Percentiles rank a stretch among this genome's conserved stretches.
Conservation (phyloP, 1,140 invertebrate genomes). For the Drosophila ironensis region DNA sequence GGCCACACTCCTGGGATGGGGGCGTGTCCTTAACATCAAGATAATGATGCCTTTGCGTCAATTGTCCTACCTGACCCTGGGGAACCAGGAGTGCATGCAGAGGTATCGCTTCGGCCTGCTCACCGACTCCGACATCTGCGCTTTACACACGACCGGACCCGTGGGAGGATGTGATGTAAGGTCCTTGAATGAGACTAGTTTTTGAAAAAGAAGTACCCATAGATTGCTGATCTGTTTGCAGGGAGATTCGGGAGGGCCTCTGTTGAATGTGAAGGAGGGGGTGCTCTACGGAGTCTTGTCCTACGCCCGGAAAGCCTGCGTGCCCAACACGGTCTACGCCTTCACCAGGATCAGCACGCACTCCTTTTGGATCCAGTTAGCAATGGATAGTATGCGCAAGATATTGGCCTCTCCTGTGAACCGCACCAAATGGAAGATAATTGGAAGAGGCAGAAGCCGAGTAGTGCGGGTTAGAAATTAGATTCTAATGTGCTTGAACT, state of each 20-base stretch:
- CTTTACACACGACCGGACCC: slow-evolving; percentile 19
- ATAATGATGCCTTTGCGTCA: slow-evolving; percentile 17
- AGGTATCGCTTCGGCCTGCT: slow-evolving; percentile 25
- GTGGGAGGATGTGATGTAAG: slow-evolving; percentile 55
- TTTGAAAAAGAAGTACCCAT: neutral
- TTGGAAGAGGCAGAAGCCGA: no score
- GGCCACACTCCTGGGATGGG: slow-evolving; percentile 46
- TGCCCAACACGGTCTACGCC: slow-evolving; percentile 26
- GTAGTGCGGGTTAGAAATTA: no score
- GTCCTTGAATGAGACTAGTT: neutral
- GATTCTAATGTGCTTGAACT: no score
- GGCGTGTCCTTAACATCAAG: neutral
- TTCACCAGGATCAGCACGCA: slow-evolving; percentile 45
- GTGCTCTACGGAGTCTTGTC: slow-evolving; percentile 44
- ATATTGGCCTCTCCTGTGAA: neutral
- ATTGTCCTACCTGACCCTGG: slow-evolving; percentile 22
- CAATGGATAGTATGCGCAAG: slow-evolving; percentile 8
- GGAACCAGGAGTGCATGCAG: slow-evolving; percentile 4
- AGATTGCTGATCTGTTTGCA: neutral
- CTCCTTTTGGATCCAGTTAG: slow-evolving; percentile 31
- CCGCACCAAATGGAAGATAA: neutral
- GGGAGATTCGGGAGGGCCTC: slow-evolving; percentile 62
- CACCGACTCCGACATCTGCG: slow-evolving; percentile 45
- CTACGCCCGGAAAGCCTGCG: slow-evolving; percentile 41
- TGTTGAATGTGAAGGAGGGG: slow-evolving; percentile 15